Base-by-base conservation (phyloP, 2,797 vertebrate genomes). In the Thaleichthys pacificus region DNA sequence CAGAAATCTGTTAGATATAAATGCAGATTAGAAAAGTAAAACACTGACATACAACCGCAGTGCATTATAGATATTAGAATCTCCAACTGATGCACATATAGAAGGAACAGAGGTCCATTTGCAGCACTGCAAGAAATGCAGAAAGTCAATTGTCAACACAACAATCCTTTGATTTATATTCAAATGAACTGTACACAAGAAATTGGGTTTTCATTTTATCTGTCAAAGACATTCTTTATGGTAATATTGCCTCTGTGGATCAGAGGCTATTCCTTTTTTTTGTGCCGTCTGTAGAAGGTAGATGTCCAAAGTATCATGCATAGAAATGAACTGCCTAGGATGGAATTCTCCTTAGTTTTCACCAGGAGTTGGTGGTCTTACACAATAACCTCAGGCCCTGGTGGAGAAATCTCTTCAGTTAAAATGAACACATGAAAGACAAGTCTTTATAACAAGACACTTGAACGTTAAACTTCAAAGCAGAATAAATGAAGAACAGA, bases 91-190 rank as follows among this genome's bases (percentile, higher is more conserved):
- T 49, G 62, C 38, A 42, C 11, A 11, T 42, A 9, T 42, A 42
- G 38, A 11, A 12, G 11, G 2, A 42, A 42, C 38, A 42, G 9
- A 42, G 26, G 58, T 63, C 66, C 62, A 75, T 76, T 74, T 72
- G 26, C 22, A 64, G 30, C 24, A 61, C 14, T 66, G 56, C 56
- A 22, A 7, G 5, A 58, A 2, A 58, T 28, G 21, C 35, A 75
- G 68, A 70, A 71, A 76, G 26, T 60, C 67, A 68, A 71, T 73
- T 70, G 68, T 81, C 75, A 64, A 51, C 75, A 66, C 26, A 42
- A 66, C 38, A 38, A 66, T 66, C 21, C 62, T 80, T 75, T 84
- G 76, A 89, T 89, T 87, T 84, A 75, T 83, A 87, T 88, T 86
- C 71, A 86, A 84, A 88, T 84, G 77, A 84, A 84, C 57, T 60